Evolutionary conservation across 2,888 invertebrate genomes (phyloP).

Genomic region (Lumbricus terrestris): DNA sequence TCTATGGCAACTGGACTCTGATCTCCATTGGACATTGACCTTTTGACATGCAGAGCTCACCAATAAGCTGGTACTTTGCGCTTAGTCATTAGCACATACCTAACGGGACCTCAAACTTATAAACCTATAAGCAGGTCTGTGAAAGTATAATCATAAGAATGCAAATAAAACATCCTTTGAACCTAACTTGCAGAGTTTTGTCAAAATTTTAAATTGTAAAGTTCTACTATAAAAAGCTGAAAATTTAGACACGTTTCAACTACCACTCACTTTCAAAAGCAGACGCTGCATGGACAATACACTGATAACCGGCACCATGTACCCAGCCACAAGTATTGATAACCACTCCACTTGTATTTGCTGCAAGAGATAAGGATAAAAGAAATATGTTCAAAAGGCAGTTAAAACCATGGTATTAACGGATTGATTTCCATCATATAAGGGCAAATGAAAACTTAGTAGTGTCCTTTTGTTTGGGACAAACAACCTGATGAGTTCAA

Average conservation of each 20-base stretch:
- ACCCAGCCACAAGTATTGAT: constrained; percentile 99
- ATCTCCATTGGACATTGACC: neutral
- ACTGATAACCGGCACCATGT: constrained; percentile 83
- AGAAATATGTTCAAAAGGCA: neutral
- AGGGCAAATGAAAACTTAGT: neutral
- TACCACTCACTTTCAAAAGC: constrained; percentile 76
- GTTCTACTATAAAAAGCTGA: neutral
- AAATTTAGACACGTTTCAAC: neutral
- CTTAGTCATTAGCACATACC: neutral
- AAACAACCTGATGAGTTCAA: neutral
- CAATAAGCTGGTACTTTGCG: neutral
- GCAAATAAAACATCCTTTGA: neutral
- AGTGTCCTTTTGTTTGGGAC: neutral
- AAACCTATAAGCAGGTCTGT: neutral
- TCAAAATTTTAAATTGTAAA: neutral
- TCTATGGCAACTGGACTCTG: neutral
- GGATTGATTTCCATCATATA: neutral
- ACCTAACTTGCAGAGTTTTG: neutral
- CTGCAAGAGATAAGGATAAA: constrained; percentile 37
- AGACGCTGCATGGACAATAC: constrained; percentile 81
- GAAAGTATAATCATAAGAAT: neutral
- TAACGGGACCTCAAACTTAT: too few relatives aligned
- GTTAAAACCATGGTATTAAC: neutral
- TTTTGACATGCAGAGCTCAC: too few relatives aligned
- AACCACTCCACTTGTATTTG: constrained; percentile 72